Percentiles rank a stretch among this genome's conserved stretches.
These are phyloP conservation scores for Limanda limanda DNA, from an alignment of 2,113 vertebrate genomes.

Conservation along the genomic window DNA sequence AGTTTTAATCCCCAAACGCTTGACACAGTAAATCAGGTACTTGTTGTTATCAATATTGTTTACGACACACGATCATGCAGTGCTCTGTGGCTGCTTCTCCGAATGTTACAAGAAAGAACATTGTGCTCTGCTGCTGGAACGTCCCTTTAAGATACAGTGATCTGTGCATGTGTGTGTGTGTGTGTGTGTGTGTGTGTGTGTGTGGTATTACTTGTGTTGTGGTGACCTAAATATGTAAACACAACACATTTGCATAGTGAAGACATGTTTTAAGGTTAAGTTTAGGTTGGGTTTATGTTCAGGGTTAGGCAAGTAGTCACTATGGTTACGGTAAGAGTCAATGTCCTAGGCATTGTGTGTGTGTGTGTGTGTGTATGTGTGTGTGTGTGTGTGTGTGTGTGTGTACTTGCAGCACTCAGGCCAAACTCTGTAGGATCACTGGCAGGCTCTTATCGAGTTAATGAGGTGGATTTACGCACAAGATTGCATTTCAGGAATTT, in stretches of 20 bases:
- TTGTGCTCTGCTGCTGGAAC: constrained; percentile 9
- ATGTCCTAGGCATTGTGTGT: background rate
- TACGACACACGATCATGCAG: background rate
- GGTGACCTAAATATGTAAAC: no score
- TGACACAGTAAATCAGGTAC: background rate
- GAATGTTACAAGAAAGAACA: constrained; percentile 11
- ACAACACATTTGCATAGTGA: no score
- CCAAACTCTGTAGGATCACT: background rate
- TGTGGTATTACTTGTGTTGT: no score
- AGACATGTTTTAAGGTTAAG: no score
- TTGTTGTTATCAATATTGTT: background rate
- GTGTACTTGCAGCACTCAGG: constrained; percentile 9
- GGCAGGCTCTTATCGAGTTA: constrained; percentile 27
- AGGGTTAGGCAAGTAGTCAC: no score
- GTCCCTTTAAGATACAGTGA: background rate
- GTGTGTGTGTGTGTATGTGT: background rate
- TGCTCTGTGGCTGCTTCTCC: background rate
- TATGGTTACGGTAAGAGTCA: no score
- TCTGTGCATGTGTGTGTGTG: background rate
- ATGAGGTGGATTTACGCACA: background rate
- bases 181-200: background rate
- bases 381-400: background rate
- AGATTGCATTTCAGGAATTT: background rate
- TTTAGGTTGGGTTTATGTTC: no score
- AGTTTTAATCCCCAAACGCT: background rate